Base-by-base conservation (phyloP, 1,140 invertebrate species). In the Lutraria rhynchaena region DNA sequence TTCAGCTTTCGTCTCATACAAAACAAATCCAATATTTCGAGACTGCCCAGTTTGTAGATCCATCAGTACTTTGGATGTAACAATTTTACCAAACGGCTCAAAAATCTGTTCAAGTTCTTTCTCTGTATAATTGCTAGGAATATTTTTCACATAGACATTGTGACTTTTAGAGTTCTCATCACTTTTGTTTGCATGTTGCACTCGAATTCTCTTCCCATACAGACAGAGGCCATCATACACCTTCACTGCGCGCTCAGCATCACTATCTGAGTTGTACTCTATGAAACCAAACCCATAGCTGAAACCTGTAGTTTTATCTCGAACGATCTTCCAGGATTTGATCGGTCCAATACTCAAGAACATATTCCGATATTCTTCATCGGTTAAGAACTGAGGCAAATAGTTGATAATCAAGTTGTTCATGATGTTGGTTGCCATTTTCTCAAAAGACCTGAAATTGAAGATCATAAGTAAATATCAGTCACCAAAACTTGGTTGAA, bases 271-370 rank as follows among this genome's bases (percentile, higher is more conserved):
- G 35, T 95, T 93, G 92, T 96, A 98, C 92, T 98, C 97, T 27
- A 98, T 97, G 93, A 98, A 98, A 29, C 97, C 97, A 93, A 98
- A 98, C 29, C 97, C 97, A 92, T 96, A 98, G 92, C 96, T 97
- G 91, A 98, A 98, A 35, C 96, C 96, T 93, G 96, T 97, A 94
- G 70, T 41, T 41, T 85, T 85, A 49, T 90, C 89, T 89, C 96
- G 96, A 95, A 98, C 97, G 85, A 99, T 96, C 85, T 97, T 95
- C 89, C 96, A 96, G 76, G 95, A 96, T 88, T 98, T 96, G 51
- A 98, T 57, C 7, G 81, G 85, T 3, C 88, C 88, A 55, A 97
- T 95, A 31, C 95, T 95, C 78, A 95, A 94, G 90, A 98, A 98
- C 92, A 98, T 95, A 77, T 95, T 95, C 90, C 95, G 96, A 33